A percentile compares a stretch with the other conserved stretches of the same genome.
Evolutionary conservation across 1,140 invertebrate genomes (phyloP).

Genomic region (Chelonus insularis): DNA sequence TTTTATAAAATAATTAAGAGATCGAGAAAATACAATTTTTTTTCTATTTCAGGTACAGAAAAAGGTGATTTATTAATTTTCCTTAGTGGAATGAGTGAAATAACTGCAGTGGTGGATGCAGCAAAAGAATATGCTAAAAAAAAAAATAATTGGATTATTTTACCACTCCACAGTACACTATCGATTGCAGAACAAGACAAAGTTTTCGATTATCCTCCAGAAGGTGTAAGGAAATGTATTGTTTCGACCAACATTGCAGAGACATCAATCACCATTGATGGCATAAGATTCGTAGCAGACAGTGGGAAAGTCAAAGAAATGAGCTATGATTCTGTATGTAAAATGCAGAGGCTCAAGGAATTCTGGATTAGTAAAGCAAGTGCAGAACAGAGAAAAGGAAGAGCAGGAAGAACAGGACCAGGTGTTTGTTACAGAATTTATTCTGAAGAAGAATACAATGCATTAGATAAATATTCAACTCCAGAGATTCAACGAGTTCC

Average conservation of each 20-base stretch:
- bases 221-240: constrained; percentile 94
- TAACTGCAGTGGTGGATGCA: constrained; percentile 86
- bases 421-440: constrained; percentile 76
- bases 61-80: constrained; percentile 96
- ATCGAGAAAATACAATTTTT: too few relatives aligned
- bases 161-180: constrained; percentile 91
- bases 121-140: constrained; percentile 82
- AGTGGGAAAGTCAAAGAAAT: constrained; percentile 97
- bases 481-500: constrained; percentile 93
- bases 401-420: constrained; percentile 80
- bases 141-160: constrained; percentile 86
- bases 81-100: constrained; percentile 94
- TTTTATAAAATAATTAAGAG: too few relatives aligned
- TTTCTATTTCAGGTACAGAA: constrained; percentile 69
- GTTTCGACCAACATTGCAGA: constrained; percentile 99
- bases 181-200: constrained; percentile 96
- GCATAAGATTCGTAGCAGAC: constrained; percentile 96
- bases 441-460: constrained; percentile 82
- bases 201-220: constrained; percentile 96
- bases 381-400: constrained; percentile 94
- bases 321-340: constrained; percentile 88
- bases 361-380: constrained; percentile 98
- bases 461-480: constrained; percentile 76
- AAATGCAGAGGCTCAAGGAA: constrained; percentile 87
- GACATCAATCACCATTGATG: constrained; percentile 98